Evolutionary conservation across 2,888 invertebrate genomes (phyloP).

Genomic region (Megastigmus dorsalis): DNA sequence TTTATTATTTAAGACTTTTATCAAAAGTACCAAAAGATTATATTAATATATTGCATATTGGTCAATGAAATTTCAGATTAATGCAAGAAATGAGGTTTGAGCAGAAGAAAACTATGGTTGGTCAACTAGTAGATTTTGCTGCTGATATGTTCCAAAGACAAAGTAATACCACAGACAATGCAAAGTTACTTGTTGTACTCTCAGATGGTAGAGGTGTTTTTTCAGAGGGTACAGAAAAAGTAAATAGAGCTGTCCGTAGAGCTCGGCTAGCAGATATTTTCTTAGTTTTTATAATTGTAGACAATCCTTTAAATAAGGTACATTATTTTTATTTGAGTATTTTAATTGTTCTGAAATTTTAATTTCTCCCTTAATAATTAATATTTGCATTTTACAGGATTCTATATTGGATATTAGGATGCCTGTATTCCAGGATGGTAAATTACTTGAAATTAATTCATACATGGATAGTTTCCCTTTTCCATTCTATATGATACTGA

Average conservation of each 20-base stretch:
- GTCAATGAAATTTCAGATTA: conserved; percentile 74
- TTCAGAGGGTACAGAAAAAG: conserved; percentile 87
- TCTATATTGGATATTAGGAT: conserved; percentile 93
- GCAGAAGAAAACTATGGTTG: conserved; percentile 92
- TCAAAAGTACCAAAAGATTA: too few species aligned
- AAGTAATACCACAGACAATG: conserved; percentile 78
- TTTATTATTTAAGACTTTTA: too few species aligned
- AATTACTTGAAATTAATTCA: conserved; percentile 80
- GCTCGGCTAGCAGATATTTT: conserved; percentile 91
- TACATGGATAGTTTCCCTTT: conserved; percentile 98
- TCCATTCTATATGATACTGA: conserved; percentile 95
- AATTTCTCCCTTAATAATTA: neutral
- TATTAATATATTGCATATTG: conserved; percentile 4
- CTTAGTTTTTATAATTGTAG: conserved; percentile 95
- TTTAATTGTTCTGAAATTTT: conserved; percentile 6
- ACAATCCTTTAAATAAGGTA: conserved; percentile 93
- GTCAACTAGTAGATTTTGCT: conserved; percentile 86
- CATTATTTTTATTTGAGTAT: conserved; percentile 52
- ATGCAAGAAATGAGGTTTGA: conserved; percentile 89
- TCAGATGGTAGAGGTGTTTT: conserved; percentile 97
- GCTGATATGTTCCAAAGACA: conserved; percentile 80
- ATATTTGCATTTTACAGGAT: conserved; percentile 78
- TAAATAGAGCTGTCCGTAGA: conserved; percentile 86
- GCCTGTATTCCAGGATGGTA: conserved; percentile 81
- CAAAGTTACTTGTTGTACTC: conserved; percentile 92